phyloP scores from a whole-genome alignment of 2,888 invertebrate genomes.

The Charanyca ferruginea region DNA sequence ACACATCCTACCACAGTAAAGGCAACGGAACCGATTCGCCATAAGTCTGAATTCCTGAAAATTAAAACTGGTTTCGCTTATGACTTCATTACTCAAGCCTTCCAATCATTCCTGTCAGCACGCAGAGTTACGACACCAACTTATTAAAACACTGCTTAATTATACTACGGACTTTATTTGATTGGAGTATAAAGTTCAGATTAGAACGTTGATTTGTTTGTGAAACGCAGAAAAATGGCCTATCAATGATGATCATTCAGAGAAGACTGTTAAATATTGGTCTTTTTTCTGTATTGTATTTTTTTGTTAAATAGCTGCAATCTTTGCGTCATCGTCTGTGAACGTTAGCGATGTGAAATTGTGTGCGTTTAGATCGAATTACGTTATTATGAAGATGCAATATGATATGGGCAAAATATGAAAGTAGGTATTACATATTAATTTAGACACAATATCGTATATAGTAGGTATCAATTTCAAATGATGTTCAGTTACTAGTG shows the following conservation, averaged over 20 bases:
- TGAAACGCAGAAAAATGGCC: slow-evolving; percentile 33
- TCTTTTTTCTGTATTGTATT: slow-evolving; percentile 59
- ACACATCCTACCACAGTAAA: neutral
- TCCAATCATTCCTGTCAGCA: slow-evolving; percentile 64
- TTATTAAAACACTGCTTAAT: neutral
- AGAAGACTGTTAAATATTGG: slow-evolving; percentile 66
- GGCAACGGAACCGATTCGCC: slow-evolving; percentile 10
- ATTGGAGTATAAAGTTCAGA: slow-evolving; percentile 25
- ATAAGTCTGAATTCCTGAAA: slow-evolving; percentile 57
- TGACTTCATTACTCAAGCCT: slow-evolving; percentile 68
- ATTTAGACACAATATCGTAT: too few species aligned
- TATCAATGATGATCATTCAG: slow-evolving; percentile 75
- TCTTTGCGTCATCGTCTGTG: slow-evolving; percentile 87
- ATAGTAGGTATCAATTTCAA: too few species aligned
- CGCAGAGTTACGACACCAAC: slow-evolving; percentile 36
- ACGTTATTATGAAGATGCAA: slow-evolving; percentile 8
- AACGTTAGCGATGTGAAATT: slow-evolving; percentile 67
- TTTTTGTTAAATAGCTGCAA: slow-evolving; percentile 72
- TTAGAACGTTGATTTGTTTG: slow-evolving; percentile 42
- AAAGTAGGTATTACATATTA: too few species aligned
- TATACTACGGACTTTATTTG: slow-evolving; percentile 24
- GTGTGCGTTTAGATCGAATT: slow-evolving; percentile 6
- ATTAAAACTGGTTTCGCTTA: slow-evolving; percentile 62
- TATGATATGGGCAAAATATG: neutral
- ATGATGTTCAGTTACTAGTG: too few species aligned